Evolutionary conservation across 2,113 vertebrate species (phyloP).

Genomic region (Notarius quadriscutis): DNA sequence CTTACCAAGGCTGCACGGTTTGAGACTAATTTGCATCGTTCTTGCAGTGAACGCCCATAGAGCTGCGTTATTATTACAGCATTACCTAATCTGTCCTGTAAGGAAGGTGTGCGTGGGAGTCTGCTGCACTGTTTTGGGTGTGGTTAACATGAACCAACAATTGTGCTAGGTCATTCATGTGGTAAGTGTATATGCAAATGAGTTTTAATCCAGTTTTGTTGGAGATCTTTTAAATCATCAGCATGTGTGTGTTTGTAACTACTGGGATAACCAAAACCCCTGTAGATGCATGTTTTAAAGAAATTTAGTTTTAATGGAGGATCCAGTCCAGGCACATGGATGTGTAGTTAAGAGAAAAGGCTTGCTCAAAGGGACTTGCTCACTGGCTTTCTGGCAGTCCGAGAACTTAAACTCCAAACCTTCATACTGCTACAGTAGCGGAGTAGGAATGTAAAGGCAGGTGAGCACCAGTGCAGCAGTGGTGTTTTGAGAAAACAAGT

Average conservation of each 20-base stretch:
- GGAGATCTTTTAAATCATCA: neutral
- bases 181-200: neutral
- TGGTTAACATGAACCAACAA: neutral
- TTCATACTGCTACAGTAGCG: neutral
- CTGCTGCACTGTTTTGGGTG: neutral
- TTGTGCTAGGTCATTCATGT: neutral
- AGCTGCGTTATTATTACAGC: neutral
- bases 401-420: neutral
- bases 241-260: neutral
- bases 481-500: neutral
- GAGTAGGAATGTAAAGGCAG: neutral
- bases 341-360: neutral
- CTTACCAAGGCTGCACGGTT: conserved; percentile 51
- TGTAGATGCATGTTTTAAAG: conserved; percentile 11
- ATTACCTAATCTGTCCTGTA: neutral
- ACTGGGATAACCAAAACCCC: neutral
- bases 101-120: conserved; percentile 12
- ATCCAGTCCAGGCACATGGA: neutral
- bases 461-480: too few relatives aligned
- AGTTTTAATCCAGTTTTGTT: neutral
- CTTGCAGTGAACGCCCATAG: neutral
- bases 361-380: neutral
- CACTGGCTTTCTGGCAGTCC: neutral
- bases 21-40: conserved; percentile 49
- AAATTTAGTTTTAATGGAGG: neutral